Percentiles rank a stretch among this genome's conserved stretches.
Evolutionary conservation across 2,797 vertebrate species (phyloP).

Genomic region (Neostethus bicornis): DNA sequence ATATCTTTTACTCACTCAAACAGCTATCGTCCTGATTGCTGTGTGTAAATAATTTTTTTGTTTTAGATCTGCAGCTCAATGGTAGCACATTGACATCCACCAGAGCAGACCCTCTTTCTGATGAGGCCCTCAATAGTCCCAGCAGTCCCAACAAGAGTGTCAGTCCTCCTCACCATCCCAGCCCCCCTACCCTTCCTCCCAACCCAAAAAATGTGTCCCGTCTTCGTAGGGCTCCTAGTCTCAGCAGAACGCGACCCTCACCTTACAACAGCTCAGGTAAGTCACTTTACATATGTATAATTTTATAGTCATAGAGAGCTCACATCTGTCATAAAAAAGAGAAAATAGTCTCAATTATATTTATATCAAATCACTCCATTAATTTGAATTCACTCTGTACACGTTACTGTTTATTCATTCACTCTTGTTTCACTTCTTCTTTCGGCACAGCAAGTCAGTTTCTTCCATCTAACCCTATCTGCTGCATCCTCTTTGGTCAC

Average conservation of each 20-base stretch:
- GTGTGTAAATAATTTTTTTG: slow-evolving; percentile 8
- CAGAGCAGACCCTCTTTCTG: slow-evolving; percentile 59
- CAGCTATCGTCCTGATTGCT: background rate
- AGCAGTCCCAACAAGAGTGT: slow-evolving; percentile 66
- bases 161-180: slow-evolving; percentile 76
- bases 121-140: slow-evolving; percentile 65
- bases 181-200: slow-evolving; percentile 74
- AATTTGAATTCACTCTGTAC: too few species aligned
- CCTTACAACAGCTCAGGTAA: slow-evolving; percentile 82
- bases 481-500: too few species aligned
- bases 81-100: slow-evolving; percentile 57
- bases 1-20: background rate
- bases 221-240: slow-evolving; percentile 78
- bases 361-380: too few species aligned
- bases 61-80: slow-evolving; percentile 75
- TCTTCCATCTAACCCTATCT: too few species aligned
- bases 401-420: too few species aligned
- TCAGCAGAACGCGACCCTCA: slow-evolving; percentile 77
- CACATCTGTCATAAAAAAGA: too few species aligned
- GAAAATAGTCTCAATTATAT: too few species aligned
- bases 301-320: too few species aligned
- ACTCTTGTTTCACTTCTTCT: too few species aligned
- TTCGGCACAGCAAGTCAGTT: too few species aligned
- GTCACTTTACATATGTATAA: slow-evolving; percentile 17
- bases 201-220: slow-evolving; percentile 67